These are phyloP conservation scores for Smutsia temminckii DNA, from an alignment of 2,797 vertebrate genomes.

Conservation along the genomic window DNA sequence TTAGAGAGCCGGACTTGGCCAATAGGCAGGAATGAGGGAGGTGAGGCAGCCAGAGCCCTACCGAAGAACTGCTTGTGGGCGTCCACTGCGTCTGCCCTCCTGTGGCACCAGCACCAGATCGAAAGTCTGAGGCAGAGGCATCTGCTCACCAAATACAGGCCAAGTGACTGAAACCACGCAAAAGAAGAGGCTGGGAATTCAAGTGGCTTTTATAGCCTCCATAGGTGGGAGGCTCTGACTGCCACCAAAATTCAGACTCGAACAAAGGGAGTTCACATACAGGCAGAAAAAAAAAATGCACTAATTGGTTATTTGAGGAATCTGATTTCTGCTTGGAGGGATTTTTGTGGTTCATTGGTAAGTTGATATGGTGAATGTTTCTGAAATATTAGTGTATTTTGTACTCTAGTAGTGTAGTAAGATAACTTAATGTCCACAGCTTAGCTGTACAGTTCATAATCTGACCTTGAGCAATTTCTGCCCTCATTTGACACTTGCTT, in stretches of 20 bases:
- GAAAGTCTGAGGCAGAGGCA: not conserved
- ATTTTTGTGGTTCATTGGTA: not conserved
- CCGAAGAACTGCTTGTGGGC: not conserved
- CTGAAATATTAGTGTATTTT: conserved; percentile 14
- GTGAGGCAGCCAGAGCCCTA: not conserved
- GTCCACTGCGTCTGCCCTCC: not conserved
- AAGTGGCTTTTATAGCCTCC: not conserved
- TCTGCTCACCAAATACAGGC: not conserved
- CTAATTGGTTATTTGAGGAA: not conserved
- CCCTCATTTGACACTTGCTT: not conserved
- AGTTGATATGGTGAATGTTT: not conserved
- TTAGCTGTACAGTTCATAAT: not conserved
- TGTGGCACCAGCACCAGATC: not conserved
- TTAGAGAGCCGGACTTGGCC: not conserved
- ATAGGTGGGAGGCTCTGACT: not conserved
- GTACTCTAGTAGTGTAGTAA: not conserved
- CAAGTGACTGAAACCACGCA: not conserved
- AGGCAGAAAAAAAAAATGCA: not conserved
- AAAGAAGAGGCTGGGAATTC: not conserved
- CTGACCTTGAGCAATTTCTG: not conserved
- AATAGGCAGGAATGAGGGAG: not conserved
- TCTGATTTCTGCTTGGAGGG: not conserved
- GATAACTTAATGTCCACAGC: not conserved
- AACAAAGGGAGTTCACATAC: not conserved
- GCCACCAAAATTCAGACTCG: not conserved